A percentile compares a stretch with the other conserved stretches of the same genome.
Evolutionary conservation across 2,797 vertebrate genomes (phyloP).

Genomic region (Scyliorhinus canicula): DNA sequence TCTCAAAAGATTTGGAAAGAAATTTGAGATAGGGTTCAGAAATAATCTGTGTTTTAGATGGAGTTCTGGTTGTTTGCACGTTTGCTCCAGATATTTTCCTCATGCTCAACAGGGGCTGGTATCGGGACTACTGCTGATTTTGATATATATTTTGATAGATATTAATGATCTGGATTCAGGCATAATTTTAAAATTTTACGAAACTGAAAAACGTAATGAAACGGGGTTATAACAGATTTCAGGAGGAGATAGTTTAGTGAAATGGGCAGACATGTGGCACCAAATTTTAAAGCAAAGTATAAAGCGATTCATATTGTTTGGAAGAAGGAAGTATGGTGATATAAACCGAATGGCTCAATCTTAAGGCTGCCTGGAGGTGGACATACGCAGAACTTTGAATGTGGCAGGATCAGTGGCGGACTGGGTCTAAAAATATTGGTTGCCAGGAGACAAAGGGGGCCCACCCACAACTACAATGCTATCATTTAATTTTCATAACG

Average conservation of each 20-base stretch:
- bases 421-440: no score
- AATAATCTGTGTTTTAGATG: neutral
- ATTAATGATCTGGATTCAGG: neutral
- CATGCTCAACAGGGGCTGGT: neutral
- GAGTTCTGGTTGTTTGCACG: neutral
- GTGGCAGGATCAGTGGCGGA: no score
- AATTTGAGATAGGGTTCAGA: neutral
- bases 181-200: neutral
- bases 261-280: neutral
- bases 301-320: neutral
- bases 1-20: neutral
- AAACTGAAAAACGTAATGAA: neutral
- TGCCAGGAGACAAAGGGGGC: no score
- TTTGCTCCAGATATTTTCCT: neutral
- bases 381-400: no score
- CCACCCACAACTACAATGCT: no score
- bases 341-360: no score
- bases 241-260: neutral
- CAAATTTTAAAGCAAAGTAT: neutral
- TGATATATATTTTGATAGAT: neutral
- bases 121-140: neutral
- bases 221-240: neutral
- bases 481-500: no score
- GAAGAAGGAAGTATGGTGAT: no score
- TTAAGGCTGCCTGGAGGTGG: no score